Conservation (phyloP, 2,797 vertebrate genomes). For the Sebastes nivosus region DNA sequence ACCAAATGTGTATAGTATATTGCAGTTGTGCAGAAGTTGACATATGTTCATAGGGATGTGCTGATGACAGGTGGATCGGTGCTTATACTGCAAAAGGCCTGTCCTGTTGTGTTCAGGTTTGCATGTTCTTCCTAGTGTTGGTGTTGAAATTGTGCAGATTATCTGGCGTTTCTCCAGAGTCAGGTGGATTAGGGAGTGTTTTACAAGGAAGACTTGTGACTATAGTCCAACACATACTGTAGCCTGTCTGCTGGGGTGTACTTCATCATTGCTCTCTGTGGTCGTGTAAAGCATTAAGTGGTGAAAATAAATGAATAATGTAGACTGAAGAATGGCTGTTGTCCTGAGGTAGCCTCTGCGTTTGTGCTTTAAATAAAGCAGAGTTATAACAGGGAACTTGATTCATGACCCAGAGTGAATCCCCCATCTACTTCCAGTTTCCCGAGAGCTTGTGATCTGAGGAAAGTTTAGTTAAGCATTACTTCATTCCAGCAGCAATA, state of each 20-base stretch:
- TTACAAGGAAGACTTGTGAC: neutral
- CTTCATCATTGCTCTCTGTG: neutral
- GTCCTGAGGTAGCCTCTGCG: slow-evolving; percentile 66
- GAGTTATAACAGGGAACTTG: slow-evolving; percentile 80
- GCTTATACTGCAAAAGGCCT: neutral
- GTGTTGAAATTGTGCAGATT: neutral
- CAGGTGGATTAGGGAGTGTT: neutral
- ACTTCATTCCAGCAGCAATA: slow-evolving; percentile 36
- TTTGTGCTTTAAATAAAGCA: slow-evolving; percentile 66
- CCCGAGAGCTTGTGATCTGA: slow-evolving; percentile 75
- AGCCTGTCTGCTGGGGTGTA: neutral
- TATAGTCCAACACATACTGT: neutral
- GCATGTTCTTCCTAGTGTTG: neutral
- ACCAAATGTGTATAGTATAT: neutral
- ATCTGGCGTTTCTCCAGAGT: neutral
- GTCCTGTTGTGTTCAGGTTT: neutral
- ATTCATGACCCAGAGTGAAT: slow-evolving; percentile 82
- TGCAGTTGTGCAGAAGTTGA: neutral
- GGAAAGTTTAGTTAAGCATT: slow-evolving; percentile 67
- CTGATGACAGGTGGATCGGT: neutral
- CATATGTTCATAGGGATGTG: neutral
- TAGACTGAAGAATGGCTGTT: slow-evolving; percentile 21
- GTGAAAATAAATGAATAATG: slow-evolving; percentile 28
- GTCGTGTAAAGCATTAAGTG: neutral
- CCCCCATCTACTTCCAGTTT: slow-evolving; percentile 80